Evolutionary conservation across 2,888 invertebrate species (phyloP), one percentile per base, ranked within the genome.

Genomic region (Bibio marci): DNA sequence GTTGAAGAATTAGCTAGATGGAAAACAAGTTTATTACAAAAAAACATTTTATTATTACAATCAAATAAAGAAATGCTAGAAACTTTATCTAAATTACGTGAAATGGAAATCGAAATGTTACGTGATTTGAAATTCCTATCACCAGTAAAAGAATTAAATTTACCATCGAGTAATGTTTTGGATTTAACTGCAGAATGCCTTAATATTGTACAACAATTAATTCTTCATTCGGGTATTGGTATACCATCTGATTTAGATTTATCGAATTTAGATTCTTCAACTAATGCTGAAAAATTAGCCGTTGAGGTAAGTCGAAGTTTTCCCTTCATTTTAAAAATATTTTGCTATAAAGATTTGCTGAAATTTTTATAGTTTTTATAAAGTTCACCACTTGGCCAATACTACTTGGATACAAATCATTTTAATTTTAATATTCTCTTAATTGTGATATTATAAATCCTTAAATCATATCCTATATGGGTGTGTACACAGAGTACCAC

Each of bases 1-100:
- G 81, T 90, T 2, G 91, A 92, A 62, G 91, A 92, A 62, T 59
- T 91, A 46, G 88, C 88, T 1, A 70, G 76, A 48, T 86, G 86
- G 73, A 88, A 90, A 57, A 81, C 81, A 35, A 70, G 76, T 39
- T 64, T 90, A 18, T 73, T 73, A 13, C 76, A 78, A 47, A 62
- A 61, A 39, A 62, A 62, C 44, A 51, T 53, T 47, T 45, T 57
- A 47, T 51, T 62, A 1, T 54, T 51, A 12, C 55, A 59, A 39
- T 56, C 63, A 1, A 60, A 57, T 3, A 58, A 57, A 39, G 50
- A 52, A 35, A 44, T 62, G 33, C 34, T 62, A 4, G 53, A 59
- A 34, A 48, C 58, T 12, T 52, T 52, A 0, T 48, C 57, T 38
- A 55, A 63, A 44, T 58, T 67, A 22, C 63, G 66, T 30, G 60